Base-by-base conservation (phyloP, 2,797 vertebrate species). In the Molossus alvarezi region DNA sequence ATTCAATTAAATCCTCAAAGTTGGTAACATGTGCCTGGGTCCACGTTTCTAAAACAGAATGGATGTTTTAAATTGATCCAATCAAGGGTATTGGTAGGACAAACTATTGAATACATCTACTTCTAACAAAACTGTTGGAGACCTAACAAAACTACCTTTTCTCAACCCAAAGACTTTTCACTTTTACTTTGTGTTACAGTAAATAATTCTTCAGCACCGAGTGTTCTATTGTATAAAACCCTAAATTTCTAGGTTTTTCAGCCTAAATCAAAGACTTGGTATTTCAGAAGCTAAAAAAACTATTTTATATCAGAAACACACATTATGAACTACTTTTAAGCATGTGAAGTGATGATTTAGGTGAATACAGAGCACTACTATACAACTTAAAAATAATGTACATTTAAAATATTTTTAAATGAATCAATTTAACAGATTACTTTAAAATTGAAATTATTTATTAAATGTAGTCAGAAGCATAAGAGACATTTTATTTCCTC, bases 381-480 rank as follows among this genome's bases (percentile, higher is more conserved):
- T 55, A n/a, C 3, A 84, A 9, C 57, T 77, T 71, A 77, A 55
- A 48, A 64, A 51, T 55, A 77, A 83, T 41, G 25, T 9, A 48
- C 33, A 48, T 71, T 71, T 57, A 71, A 92, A 13, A 7, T 64
- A 18, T 88, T 64, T 91, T 77, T 37, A 73, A 87, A 81, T 87
- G 18, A 67, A 55, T 82, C 6, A 53, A 23, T 67, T 65, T 73
- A 88, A 75, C 12, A 62, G 3, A 83, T 37, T 57, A 37, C 45
- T 53, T 65, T 77, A 76, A 95, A 21, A 3, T 77, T 77, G 55
- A 33, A 77, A 88, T 60, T 23, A 18, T 81, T 67, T 62, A 72
- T 64, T 65, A 67, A 95, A 45, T 37, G 0, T 53, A 75, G 20
- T 75, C 58, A 81, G 15, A 67, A 58, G 51, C 76, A 67, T 65